Base-by-base conservation (phyloP, 1,140 invertebrate species). In the Nasonia longicornis region DNA sequence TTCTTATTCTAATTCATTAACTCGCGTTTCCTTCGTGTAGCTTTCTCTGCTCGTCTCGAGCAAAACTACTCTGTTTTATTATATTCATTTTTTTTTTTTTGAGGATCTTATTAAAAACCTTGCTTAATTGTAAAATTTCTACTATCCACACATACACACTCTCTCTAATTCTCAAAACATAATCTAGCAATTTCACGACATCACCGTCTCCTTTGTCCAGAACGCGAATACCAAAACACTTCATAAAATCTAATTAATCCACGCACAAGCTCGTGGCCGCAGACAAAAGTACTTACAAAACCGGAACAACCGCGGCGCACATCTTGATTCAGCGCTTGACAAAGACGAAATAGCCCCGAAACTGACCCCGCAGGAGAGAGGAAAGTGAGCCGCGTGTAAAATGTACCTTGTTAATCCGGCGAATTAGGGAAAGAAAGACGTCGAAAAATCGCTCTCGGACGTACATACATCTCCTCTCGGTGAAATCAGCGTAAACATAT, bases 1-100 rank as follows among this genome's bases (percentile, higher is more conserved):
- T 71, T 71, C 69, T n/a, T 42, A 71, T 20, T 42, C 14, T 42
- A 71, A 38, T 71, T n/a, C 31, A 71, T 71, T n/a, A 70, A 2
- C 67, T 70, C 16, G 67, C 16, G 67, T 38, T 70, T 70, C 67
- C 4, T 6, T 16, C 11, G 4, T 26, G 1, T 38, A 70, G 42
- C 69, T 71, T 71, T 71, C 69, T 38, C 69, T 29, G 26, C n/a
- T 58, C 31, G 4, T 35, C 52, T n/a, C 52, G 52, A 58, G 52
- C 14, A n/a, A 20, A 20, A n/a, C 20, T 20, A 20, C 14, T 14
- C 52, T 58, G 52, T 20, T 20, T 20, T n/a, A 48, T 58, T 58
- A 58, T 58, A 58, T 58, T 58, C 20, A 58, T 58, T n/a, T 58
- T 26, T 26, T n/a, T 26, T 26, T 26, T n/a, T 58, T 16, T 20